Base-by-base conservation (phyloP, 1,140 invertebrate genomes). In the Cepaea nemoralis region DNA sequence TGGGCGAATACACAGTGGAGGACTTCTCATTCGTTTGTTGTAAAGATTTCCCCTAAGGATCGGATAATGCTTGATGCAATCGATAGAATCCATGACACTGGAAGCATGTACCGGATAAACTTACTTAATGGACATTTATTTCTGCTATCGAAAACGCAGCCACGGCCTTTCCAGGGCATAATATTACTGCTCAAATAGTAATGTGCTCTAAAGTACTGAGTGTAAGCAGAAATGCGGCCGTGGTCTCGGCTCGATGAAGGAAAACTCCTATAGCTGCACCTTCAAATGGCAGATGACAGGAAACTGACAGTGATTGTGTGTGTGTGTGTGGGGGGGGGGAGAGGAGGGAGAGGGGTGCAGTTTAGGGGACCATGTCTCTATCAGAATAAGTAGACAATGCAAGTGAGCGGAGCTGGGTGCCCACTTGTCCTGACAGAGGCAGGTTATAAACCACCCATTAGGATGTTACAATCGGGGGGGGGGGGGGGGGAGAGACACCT, bases 1-100 rank as follows among this genome's bases (percentile, higher is more conserved):
- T 6, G n/a, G 59, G 1, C 27, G 59, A 31, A 63, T 63, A 63
- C 59, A 63, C 59, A 31, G 1, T 27, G 16, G 16, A 63, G 59
- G 59, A 63, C 59, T 63, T 63, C 59, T 63, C 59, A 63, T 31
- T 63, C 19, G 59, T 63, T 63, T 63, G 59, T 63, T 14, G 27
- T 31, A 63, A 63, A 63, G 59, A 63, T 63, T 27, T 63, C 59
- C 59, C 59, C 59, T 63, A 63, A 63, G 59, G 59, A 63, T 27
- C 59, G 10, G n/a, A 31, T 31, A 27, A 63, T 63, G 59, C 27
- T 63, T n/a, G 22, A 8, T 6, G 1, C 2, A 31, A 63, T 63
- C 59, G 59, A 63, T 63, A 63, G 33, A 63, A 63, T 63, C 59
- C 59, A 63, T 63, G 59, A 31, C 27, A 63, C 59, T 27, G 27